Evolutionary conservation across 2,888 invertebrate species (phyloP).

Genomic region (Drosophila prostipennis): DNA sequence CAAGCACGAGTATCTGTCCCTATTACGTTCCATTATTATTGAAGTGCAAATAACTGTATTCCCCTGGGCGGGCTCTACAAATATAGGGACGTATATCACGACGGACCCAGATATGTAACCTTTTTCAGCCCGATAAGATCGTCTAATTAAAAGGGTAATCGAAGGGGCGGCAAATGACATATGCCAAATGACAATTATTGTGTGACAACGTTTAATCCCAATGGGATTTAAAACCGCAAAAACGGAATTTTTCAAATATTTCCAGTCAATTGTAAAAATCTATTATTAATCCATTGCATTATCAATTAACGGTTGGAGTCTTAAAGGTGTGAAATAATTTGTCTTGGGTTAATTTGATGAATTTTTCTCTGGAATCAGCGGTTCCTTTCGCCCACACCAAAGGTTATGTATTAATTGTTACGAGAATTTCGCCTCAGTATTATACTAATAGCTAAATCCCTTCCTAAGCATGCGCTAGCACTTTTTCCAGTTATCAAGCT

Average conservation of each 20-base stretch:
- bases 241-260: background rate
- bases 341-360: background rate
- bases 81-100: constrained; percentile 29
- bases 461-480: constrained; percentile 17
- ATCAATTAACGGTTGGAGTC: background rate
- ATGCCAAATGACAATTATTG: constrained; percentile 8
- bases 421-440: background rate
- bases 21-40: constrained; percentile 27
- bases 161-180: background rate
- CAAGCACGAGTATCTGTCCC: constrained; percentile 31
- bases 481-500: constrained; percentile 6
- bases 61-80: constrained; percentile 25
- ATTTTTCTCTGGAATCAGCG: background rate
- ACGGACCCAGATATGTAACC: constrained; percentile 18
- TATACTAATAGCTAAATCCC: constrained; percentile 5
- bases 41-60: constrained; percentile 38
- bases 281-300: constrained; percentile 10
- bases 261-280: background rate
- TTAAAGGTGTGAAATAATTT: constrained; percentile 9
- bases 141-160: constrained; percentile 31
- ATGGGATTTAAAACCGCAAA: background rate
- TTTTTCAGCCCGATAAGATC: constrained; percentile 19
- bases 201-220: background rate
- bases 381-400: background rate
- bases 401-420: background rate